These are phyloP conservation scores for Molossus alvarezi DNA, from an alignment of 2,797 vertebrate species.

Conservation along the genomic window DNA sequence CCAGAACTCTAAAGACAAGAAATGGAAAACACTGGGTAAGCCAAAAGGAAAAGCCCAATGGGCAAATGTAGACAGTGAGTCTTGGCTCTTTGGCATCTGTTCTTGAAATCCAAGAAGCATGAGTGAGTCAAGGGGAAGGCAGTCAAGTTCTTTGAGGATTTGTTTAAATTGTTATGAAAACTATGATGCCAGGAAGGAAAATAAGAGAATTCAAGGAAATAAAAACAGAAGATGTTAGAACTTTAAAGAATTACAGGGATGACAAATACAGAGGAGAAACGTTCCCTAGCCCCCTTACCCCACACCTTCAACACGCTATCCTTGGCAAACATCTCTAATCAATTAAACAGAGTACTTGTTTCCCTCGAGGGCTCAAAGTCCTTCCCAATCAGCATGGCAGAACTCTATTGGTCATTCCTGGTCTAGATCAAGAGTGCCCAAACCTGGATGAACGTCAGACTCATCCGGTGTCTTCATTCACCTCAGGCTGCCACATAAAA, in stretches of 20 bases:
- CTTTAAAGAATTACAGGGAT: background rate
- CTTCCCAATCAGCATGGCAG: background rate
- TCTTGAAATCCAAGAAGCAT: constrained; percentile 43
- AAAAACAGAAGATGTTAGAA: constrained; percentile 24
- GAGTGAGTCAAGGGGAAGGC: constrained; percentile 60
- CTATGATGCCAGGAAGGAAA: background rate
- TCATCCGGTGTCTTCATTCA: background rate
- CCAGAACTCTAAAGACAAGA: constrained; percentile 73
- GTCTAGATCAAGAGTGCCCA: background rate
- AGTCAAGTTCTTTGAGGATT: constrained; percentile 1
- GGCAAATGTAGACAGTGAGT: constrained; percentile 14
- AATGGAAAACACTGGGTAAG: constrained; percentile 69
- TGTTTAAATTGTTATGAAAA: background rate
- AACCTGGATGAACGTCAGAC: background rate
- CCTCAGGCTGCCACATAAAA: background rate
- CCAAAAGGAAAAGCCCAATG: constrained; percentile 45
- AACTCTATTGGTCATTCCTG: background rate
- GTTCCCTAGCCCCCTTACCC: background rate
- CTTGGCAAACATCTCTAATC: background rate
- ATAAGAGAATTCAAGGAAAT: constrained; percentile 36
- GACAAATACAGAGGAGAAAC: background rate
- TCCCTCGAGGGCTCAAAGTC: background rate
- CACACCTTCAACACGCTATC: background rate
- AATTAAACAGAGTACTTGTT: background rate
- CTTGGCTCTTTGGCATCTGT: background rate